Percentiles rank a stretch among this genome's conserved stretches.
These are phyloP conservation scores for Myotis davidii DNA, from an alignment of 2,113 vertebrate species.

Conservation along the genomic window DNA sequence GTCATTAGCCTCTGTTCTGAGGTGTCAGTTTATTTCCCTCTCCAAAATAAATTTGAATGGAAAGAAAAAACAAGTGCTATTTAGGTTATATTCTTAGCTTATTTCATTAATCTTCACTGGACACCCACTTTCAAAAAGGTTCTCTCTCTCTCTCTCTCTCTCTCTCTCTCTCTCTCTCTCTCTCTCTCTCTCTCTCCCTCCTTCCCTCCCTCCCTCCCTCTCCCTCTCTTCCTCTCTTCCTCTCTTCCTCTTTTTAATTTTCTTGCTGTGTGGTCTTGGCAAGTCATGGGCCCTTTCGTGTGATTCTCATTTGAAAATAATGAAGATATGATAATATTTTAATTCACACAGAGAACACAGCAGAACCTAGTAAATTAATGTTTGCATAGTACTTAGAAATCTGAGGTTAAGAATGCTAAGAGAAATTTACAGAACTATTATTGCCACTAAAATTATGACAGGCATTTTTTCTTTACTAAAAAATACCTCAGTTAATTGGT, in stretches of 20 bases:
- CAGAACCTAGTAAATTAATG: constrained; percentile 73
- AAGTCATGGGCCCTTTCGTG: constrained; percentile 9
- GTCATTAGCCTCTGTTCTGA: background rate
- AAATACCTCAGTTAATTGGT: constrained; percentile 42
- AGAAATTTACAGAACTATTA: constrained; percentile 67
- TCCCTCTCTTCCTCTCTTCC: background rate
- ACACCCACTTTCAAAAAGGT: background rate
- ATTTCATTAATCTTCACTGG: constrained; percentile 49
- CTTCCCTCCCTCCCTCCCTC: background rate
- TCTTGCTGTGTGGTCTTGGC: background rate
- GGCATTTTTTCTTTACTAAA: constrained; percentile 46
- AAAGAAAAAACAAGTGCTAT: background rate
- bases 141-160: background rate
- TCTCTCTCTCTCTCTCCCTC: background rate
- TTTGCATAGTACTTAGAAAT: constrained; percentile 74
- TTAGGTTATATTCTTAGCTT: constrained; percentile 15
- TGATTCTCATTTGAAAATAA: constrained; percentile 69
- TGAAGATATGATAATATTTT: constrained; percentile 68
- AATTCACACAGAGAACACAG: constrained; percentile 62
- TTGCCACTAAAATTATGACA: constrained; percentile 62
- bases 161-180: background rate
- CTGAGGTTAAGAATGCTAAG: constrained; percentile 63
- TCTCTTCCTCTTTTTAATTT: background rate
- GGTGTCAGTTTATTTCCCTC: background rate
- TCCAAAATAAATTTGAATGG: background rate